These are phyloP conservation scores for Porites australiensis DNA, from an alignment of 64 coral and sea anemone genomes.

Conservation along the genomic window DNA sequence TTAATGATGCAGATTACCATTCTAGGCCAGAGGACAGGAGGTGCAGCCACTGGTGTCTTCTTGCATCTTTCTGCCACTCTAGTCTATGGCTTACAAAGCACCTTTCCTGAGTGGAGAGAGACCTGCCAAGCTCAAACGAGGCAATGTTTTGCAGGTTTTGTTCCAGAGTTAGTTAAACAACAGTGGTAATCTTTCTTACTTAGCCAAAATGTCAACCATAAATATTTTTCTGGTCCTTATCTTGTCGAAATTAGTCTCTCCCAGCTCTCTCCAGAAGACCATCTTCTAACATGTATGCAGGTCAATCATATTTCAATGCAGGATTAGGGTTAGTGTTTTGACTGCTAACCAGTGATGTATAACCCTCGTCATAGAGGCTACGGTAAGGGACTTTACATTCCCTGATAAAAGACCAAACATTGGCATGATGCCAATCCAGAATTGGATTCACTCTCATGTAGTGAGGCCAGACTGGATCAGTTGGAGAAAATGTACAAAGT, in stretches of 20 bases:
- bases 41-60: too few species aligned
- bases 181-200: too few species aligned
- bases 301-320: conserved; percentile 70
- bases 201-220: too few species aligned
- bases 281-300: conserved; percentile 94
- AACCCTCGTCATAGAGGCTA: conserved; percentile 92
- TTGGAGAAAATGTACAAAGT: conserved; percentile 82
- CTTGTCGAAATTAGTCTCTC: conserved; percentile 27
- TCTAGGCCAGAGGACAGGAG: too few species aligned
- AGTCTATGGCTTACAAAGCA: too few species aligned
- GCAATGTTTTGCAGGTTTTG: too few species aligned
- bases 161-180: too few species aligned
- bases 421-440: conserved; percentile 91
- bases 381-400: conserved; percentile 87
- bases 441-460: conserved; percentile 99
- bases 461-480: conserved; percentile 90
- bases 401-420: conserved; percentile 90
- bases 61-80: too few species aligned
- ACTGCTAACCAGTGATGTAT: conserved; percentile 88
- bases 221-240: too few species aligned
- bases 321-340: conserved; percentile 95
- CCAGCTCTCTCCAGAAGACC: conserved; percentile 85
- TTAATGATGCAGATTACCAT: too few species aligned
- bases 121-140: too few species aligned
- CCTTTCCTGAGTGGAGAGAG: too few species aligned